A percentile compares a stretch with the other conserved stretches of the same genome.
These are phyloP conservation scores for Trididemnum miniatum DNA, from an alignment of 23 tunicate genomes.

Conservation along the genomic window DNA sequence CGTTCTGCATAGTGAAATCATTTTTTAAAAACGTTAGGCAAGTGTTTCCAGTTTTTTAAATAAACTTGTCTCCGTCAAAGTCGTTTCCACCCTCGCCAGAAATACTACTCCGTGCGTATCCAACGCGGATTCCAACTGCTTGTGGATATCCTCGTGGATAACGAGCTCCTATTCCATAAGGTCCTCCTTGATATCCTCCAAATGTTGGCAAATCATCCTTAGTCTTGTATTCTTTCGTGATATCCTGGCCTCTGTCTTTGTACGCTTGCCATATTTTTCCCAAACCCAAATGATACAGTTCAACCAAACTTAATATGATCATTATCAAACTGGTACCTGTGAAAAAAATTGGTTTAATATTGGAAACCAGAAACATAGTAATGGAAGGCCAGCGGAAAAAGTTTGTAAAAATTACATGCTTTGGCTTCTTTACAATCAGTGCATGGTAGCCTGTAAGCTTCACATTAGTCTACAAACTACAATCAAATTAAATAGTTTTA, in stretches of 20 bases:
- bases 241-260: slow-evolving; percentile 85
- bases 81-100: slow-evolving; percentile 94
- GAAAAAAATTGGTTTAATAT: too few relatives aligned
- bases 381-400: too few relatives aligned
- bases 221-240: slow-evolving; percentile 86
- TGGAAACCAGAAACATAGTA: too few relatives aligned
- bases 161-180: slow-evolving; percentile 36
- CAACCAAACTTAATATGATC: slow-evolving; percentile 76
- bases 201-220: slow-evolving; percentile 68
- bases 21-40: too few relatives aligned
- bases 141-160: slow-evolving; percentile 94
- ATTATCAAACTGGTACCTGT: slow-evolving; percentile 80
- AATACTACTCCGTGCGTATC: slow-evolving; percentile 91
- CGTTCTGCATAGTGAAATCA: too few relatives aligned
- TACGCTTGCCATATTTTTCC: slow-evolving; percentile 76
- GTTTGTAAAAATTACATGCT: too few relatives aligned
- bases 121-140: slow-evolving; percentile 95
- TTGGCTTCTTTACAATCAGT: too few relatives aligned
- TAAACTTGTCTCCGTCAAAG: slow-evolving; percentile 86
- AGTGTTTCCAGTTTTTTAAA: too few relatives aligned
- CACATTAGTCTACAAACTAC: too few relatives aligned
- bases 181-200: slow-evolving; percentile 39
- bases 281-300: slow-evolving; percentile 88
- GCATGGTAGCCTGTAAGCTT: too few relatives aligned
- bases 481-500: too few relatives aligned